Conservation (phyloP, 2,888 invertebrate genomes). For the Reticulitermes lucifugus region DNA sequence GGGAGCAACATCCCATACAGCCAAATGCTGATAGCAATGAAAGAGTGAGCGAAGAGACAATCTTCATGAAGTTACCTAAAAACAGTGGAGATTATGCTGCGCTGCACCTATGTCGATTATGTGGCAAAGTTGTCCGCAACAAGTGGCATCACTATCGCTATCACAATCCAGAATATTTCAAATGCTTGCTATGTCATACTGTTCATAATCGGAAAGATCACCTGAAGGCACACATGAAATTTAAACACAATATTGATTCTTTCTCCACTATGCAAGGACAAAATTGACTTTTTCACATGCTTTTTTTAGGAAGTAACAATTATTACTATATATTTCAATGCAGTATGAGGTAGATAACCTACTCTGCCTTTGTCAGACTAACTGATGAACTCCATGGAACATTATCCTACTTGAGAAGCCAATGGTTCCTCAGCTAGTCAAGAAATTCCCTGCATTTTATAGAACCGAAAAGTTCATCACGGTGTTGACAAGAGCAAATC, state of each 20-base stretch:
- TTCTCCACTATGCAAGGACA: slow-evolving; percentile 2
- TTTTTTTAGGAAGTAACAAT: neutral
- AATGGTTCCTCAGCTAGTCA: too few species aligned
- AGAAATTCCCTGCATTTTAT: too few species aligned
- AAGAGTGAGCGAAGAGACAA: slow-evolving; percentile 36
- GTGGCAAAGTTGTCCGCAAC: slow-evolving; percentile 71
- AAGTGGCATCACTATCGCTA: slow-evolving; percentile 56
- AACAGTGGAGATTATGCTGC: slow-evolving; percentile 70
- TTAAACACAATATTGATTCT: slow-evolving; percentile 54
- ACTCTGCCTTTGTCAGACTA: too few species aligned
- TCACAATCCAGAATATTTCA: slow-evolving; percentile 55
- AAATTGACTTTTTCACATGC: neutral
- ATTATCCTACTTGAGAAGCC: too few species aligned
- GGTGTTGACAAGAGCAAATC: too few species aligned
- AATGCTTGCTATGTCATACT: slow-evolving; percentile 54
- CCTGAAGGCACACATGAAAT: slow-evolving; percentile 58
- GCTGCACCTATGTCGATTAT: slow-evolving; percentile 84
- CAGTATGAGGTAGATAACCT: too few species aligned
- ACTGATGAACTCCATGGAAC: too few species aligned
- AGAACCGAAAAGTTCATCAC: too few species aligned
- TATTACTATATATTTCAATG: neutral
- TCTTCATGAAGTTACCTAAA: slow-evolving; percentile 48
- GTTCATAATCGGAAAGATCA: slow-evolving; percentile 58
- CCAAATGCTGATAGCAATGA: slow-evolving; percentile 34
- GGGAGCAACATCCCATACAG: slow-evolving; percentile 25